phyloP scores from a whole-genome alignment of 2,113 vertebrate species.

The Oryzias melastigma region DNA sequence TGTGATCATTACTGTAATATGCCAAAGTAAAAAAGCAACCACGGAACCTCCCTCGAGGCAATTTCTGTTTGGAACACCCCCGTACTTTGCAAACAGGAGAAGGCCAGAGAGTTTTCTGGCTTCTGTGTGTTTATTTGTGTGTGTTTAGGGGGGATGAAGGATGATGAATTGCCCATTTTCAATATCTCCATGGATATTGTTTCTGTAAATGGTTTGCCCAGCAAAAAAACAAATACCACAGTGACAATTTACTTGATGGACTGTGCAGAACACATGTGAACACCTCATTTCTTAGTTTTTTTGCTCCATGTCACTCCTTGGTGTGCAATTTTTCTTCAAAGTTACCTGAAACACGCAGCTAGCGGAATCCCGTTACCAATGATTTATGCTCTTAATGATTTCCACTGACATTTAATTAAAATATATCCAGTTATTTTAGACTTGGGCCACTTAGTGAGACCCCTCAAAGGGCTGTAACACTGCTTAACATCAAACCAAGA shows the following conservation, averaged over 20 bases:
- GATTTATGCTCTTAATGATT: background rate
- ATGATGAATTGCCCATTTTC: conserved; percentile 40
- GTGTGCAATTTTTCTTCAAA: background rate
- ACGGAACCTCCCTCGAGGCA: conserved; percentile 11
- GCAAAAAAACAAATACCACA: conserved; percentile 14
- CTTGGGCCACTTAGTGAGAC: background rate
- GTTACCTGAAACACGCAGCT: background rate
- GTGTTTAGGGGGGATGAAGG: background rate
- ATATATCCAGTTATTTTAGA: background rate
- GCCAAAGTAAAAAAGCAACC: conserved; percentile 14
- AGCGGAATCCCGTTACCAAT: background rate
- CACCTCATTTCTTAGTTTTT: conserved; percentile 17
- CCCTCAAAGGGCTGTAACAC: background rate
- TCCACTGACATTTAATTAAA: too few relatives aligned
- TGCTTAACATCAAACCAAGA: background rate
- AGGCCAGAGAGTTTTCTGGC: background rate
- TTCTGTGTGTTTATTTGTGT: conserved; percentile 3
- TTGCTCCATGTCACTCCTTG: conserved; percentile 13
- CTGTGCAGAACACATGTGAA: conserved; percentile 21
- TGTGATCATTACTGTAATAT: conserved; percentile 27
- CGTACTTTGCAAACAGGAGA: background rate
- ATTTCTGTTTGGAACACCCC: conserved; percentile 33
- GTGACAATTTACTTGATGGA: conserved; percentile 32
- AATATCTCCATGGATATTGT: conserved; percentile 15
- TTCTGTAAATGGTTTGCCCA: conserved; percentile 1